A percentile compares a stretch with the other conserved stretches of the same genome.
Evolutionary conservation across 2,797 vertebrate species (phyloP).

Genomic region (Scarus forsteni): DNA sequence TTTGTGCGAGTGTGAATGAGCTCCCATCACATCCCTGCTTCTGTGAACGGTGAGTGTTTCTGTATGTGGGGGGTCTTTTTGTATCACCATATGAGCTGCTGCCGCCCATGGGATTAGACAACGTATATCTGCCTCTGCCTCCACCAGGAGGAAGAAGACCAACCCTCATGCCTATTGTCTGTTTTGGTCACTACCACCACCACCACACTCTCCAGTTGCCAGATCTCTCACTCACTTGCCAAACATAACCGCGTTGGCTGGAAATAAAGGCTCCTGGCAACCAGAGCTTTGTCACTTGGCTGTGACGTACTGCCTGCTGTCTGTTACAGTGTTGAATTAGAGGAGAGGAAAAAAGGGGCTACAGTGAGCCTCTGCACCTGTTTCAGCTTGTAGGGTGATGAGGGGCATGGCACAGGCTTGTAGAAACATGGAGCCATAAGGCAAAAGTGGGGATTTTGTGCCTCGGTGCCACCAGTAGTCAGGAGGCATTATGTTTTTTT

Average conservation of each 20-base stretch:
- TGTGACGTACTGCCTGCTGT: conserved; percentile 55
- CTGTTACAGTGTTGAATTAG: conserved; percentile 67
- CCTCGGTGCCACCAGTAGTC: too few relatives aligned
- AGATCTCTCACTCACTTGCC: conserved; percentile 64
- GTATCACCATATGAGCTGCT: conserved; percentile 18
- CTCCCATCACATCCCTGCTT: conserved; percentile 1
- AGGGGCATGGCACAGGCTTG: conserved; percentile 31
- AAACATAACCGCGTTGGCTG: conserved; percentile 72
- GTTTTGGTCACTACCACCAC: conserved; percentile 54
- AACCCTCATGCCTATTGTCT: conserved; percentile 55
- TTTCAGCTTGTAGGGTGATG: conserved; percentile 46
- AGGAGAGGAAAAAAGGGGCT: conserved; percentile 45
- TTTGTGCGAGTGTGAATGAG: conserved; percentile 49
- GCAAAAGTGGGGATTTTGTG: not conserved
- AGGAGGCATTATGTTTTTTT: too few relatives aligned
- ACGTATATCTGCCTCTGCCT: conserved; percentile 43
- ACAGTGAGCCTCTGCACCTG: conserved; percentile 59
- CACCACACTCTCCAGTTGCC: conserved; percentile 36
- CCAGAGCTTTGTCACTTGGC: conserved; percentile 63
- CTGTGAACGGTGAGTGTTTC: conserved; percentile 14
- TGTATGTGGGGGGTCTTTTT: conserved; percentile 22
- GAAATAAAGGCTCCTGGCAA: conserved; percentile 64
- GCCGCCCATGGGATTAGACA: conserved; percentile 33
- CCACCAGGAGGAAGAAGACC: conserved; percentile 43
- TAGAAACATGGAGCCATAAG: conserved; percentile 42